These are phyloP conservation scores for Iphiclides podalirius DNA, from an alignment of 2,888 invertebrate genomes.

Conservation along the genomic window DNA sequence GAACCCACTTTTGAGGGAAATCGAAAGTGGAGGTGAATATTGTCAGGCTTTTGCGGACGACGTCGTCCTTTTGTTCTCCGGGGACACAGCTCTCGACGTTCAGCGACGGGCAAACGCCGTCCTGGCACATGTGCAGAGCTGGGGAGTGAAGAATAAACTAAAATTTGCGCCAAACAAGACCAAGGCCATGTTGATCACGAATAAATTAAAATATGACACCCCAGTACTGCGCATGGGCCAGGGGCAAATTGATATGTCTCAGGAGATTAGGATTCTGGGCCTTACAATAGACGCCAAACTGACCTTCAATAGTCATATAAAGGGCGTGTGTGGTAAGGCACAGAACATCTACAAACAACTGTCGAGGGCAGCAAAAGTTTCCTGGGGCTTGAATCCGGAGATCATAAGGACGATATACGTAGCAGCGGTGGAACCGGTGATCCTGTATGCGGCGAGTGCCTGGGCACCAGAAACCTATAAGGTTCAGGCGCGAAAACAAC, in stretches of 20 bases:
- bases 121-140: too few relatives aligned
- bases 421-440: neutral
- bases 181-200: neutral
- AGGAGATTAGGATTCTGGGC: neutral
- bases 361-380: neutral
- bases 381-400: neutral
- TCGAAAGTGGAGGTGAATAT: too few relatives aligned
- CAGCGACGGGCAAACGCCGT: too few relatives aligned
- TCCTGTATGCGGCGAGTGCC: too few relatives aligned
- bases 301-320: neutral
- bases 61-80: too few relatives aligned
- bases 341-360: conserved; percentile 1
- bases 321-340: too few relatives aligned
- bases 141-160: neutral
- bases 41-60: too few relatives aligned
- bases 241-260: neutral
- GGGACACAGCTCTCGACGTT: too few relatives aligned
- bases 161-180: conserved; percentile 1
- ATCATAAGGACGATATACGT: too few relatives aligned
- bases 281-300: neutral
- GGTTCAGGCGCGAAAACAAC: too few relatives aligned
- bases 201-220: neutral
- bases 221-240: neutral
- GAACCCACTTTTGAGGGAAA: too few relatives aligned
- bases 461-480: too few relatives aligned